A percentile compares a stretch with the other conserved stretches of the same genome.
These are phyloP conservation scores for Cottoperca gobio DNA, from an alignment of 2,797 vertebrate genomes.

Conservation along the genomic window DNA sequence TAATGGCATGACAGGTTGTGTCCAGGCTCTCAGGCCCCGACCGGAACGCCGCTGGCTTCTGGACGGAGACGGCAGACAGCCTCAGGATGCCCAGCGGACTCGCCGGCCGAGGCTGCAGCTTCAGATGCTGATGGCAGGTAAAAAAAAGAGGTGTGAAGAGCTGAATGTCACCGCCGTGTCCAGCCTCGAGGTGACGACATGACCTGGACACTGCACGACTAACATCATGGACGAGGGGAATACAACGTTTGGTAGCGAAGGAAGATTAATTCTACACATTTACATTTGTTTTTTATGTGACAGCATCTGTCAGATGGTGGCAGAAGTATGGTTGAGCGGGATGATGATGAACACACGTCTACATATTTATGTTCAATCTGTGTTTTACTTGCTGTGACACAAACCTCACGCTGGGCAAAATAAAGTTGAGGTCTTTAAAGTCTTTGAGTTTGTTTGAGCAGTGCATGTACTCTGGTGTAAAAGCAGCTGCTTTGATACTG, in stretches of 20 bases:
- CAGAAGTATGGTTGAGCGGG: no score
- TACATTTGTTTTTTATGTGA: neutral
- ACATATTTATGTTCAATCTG: neutral
- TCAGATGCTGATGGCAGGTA: neutral
- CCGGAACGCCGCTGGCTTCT: conserved; percentile 33
- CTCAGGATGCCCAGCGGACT: conserved; percentile 32
- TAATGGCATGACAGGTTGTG: conserved; percentile 58
- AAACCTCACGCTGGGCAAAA: no score
- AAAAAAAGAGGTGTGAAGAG: neutral
- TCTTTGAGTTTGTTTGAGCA: no score
- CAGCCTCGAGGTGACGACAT: neutral
- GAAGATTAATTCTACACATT: neutral
- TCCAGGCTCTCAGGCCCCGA: conserved; percentile 26
- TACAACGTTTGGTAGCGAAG: neutral
- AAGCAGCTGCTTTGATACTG: neutral
- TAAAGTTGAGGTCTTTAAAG: no score
- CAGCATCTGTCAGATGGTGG: neutral
- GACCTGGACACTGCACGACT: neutral
- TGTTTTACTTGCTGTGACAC: neutral
- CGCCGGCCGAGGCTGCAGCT: conserved; percentile 11
- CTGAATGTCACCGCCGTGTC: neutral
- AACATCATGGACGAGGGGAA: neutral
- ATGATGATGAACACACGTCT: neutral
- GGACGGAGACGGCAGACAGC: conserved; percentile 33
- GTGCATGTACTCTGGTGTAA: no score